Evolutionary conservation across 2,113 vertebrate species (phyloP), one percentile per base, ranked within the genome.

Genomic region (Junco hyemalis): DNA sequence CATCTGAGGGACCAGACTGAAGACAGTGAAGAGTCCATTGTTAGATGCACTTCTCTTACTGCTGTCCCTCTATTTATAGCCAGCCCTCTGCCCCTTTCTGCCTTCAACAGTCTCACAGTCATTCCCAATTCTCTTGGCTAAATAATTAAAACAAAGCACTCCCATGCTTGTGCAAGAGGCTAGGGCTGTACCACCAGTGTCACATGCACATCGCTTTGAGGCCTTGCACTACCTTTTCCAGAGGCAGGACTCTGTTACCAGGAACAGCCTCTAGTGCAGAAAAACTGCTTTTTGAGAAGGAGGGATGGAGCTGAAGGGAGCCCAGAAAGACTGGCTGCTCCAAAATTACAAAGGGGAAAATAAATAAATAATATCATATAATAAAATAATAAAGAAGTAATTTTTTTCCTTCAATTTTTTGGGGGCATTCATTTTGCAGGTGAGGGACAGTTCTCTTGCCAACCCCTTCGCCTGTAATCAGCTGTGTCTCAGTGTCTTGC

Each of bases 1-100:
- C 36, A 9, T 48, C 63, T 84, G 38, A 26, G 14, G 35, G 9
- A 47, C 42, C 47, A 81, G 59, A 33, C 36, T 48, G 45, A 47
- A 66, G 40, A 50, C 1, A 0, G n/a, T 40, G 5, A 19, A 64
- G 42, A 63, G n/a, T 31, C 42, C 22, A 11, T 44, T 0, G 0
- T 76, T n/a, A 48, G 53, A 53, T 28, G 40, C 16, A 14, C 8
- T 86, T 71, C 24, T 53, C 26, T 64, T 31, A 26, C 33, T 65
- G 50, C 59, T 57, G 40, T 40, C 40, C 26, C 31, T 64, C 38
- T 57, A 6, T 50, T 47, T 70, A 42, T 57, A 76, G 54, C 40
- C 45, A 73, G 35, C 0, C 0, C 44, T 66, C 47, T 56, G 16
- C 31, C n/a, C 29, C 26, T 54, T 72, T 85, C 63, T 77, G 72